Evolutionary conservation across 2,113 vertebrate genomes (phyloP).

Genomic region (Apeltes quadracus): DNA sequence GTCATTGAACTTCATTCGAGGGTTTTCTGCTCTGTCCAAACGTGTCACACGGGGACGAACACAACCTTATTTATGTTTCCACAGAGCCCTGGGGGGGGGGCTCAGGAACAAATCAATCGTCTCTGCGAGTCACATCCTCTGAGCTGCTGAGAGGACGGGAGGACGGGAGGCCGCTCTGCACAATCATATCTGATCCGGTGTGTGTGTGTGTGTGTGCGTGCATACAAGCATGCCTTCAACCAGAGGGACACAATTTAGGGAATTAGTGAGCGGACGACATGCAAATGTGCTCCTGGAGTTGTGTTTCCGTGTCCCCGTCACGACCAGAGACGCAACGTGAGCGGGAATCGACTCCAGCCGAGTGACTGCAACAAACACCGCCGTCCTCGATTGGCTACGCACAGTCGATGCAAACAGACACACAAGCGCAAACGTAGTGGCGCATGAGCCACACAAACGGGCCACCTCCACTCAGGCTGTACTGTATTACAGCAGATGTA

Average conservation of each 20-base stretch:
- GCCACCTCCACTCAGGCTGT: constrained; percentile 28
- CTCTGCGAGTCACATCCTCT: constrained; percentile 45
- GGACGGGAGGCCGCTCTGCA: constrained; percentile 37
- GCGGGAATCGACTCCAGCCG: background rate
- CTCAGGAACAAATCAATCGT: constrained; percentile 65
- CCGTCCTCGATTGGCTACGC: constrained; percentile 8
- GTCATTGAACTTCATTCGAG: background rate
- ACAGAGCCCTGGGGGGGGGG: constrained; percentile 21
- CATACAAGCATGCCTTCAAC: constrained; percentile 11
- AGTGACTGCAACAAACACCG: constrained; percentile 14
- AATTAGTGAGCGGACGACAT: constrained; percentile 17
- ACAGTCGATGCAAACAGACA: constrained; percentile 11
- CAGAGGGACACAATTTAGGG: constrained; percentile 3
- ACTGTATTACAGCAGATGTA: constrained; percentile 43
- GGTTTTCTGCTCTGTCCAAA: constrained; percentile 39
- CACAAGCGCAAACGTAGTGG: constrained; percentile 16
- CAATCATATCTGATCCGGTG: constrained; percentile 47
- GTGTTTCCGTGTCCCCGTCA: constrained; percentile 14
- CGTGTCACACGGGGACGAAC: constrained; percentile 43
- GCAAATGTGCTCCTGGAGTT: constrained; percentile 2
- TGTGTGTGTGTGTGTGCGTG: constrained; percentile 30
- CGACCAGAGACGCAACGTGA: background rate
- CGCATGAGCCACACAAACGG: constrained; percentile 3
- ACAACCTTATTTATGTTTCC: constrained; percentile 63
- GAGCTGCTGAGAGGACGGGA: constrained; percentile 41